Conservation (phyloP, 2,113 vertebrate species). For the Myotis lucifugus region DNA sequence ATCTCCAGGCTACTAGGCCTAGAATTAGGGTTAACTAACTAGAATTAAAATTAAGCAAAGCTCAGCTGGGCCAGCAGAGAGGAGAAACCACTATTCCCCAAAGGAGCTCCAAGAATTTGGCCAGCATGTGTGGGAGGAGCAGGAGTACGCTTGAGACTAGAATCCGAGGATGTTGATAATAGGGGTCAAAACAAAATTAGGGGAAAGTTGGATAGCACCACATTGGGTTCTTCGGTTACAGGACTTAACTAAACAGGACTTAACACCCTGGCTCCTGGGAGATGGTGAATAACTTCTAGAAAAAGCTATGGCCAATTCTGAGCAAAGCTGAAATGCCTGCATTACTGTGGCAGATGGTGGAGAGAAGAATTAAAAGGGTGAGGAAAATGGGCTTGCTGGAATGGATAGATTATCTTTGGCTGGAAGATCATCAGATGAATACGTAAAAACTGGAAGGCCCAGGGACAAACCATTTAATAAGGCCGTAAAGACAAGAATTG, state of each 20-base stretch:
- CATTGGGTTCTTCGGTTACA: background rate
- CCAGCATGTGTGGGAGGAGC: background rate
- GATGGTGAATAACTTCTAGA: background rate
- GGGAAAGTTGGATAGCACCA: background rate
- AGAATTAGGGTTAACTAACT: background rate
- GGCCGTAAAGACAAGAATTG: background rate
- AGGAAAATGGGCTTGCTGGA: background rate
- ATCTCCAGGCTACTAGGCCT: background rate
- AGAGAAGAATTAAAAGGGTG: background rate
- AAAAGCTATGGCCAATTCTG: background rate
- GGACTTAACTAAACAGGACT: background rate
- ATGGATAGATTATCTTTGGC: background rate
- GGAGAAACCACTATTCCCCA: background rate
- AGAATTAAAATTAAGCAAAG: background rate
- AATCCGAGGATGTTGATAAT: background rate
- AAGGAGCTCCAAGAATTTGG: background rate
- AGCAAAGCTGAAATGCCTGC: background rate
- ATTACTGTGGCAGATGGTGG: background rate
- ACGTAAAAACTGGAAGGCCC: background rate
- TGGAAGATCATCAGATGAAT: background rate
- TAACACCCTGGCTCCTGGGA: background rate
- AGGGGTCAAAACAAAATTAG: background rate
- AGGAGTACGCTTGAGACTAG: background rate
- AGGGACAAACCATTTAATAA: background rate
- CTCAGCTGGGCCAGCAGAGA: background rate